These are phyloP conservation scores for Falco peregrinus DNA, from an alignment of 2,797 vertebrate species.

Conservation along the genomic window DNA sequence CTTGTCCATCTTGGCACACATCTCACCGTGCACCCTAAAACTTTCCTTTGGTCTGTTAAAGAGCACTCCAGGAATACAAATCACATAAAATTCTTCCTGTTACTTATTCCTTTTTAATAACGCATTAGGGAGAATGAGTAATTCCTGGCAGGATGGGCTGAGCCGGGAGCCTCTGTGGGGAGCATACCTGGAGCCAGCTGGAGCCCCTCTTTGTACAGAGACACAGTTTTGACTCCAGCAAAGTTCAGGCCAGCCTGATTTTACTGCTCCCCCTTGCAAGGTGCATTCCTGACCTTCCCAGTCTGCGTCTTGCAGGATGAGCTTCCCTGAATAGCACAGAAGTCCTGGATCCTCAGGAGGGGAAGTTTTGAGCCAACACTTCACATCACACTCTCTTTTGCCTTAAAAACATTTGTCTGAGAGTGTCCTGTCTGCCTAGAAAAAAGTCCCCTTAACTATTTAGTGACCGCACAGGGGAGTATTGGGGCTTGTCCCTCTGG, in stretches of 20 bases:
- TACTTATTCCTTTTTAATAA: slow-evolving; percentile 76
- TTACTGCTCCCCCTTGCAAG: slow-evolving; percentile 17
- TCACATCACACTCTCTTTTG: neutral
- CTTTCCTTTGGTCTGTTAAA: slow-evolving; percentile 55
- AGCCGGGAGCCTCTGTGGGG: slow-evolving; percentile 40
- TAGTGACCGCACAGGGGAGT: neutral
- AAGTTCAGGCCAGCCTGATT: neutral
- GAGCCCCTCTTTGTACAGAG: neutral
- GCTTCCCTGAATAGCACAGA: neutral
- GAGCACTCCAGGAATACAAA: slow-evolving; percentile 67
- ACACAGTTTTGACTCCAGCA: neutral
- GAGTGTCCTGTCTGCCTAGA: neutral
- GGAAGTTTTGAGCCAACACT: neutral
- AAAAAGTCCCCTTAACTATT: neutral
- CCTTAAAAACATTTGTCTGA: neutral
- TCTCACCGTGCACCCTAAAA: slow-evolving; percentile 39
- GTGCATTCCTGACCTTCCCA: slow-evolving; percentile 17
- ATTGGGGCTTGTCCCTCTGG: neutral
- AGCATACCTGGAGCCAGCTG: slow-evolving; percentile 24
- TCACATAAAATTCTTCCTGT: slow-evolving; percentile 55
- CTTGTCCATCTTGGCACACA: neutral
- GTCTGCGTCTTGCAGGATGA: neutral
- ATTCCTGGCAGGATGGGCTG: slow-evolving; percentile 70
- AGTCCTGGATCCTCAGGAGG: neutral
- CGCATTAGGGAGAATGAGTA: slow-evolving; percentile 69